Conservation (phyloP, 2,797 vertebrate genomes). For the Gephyroberyx darwinii region DNA sequence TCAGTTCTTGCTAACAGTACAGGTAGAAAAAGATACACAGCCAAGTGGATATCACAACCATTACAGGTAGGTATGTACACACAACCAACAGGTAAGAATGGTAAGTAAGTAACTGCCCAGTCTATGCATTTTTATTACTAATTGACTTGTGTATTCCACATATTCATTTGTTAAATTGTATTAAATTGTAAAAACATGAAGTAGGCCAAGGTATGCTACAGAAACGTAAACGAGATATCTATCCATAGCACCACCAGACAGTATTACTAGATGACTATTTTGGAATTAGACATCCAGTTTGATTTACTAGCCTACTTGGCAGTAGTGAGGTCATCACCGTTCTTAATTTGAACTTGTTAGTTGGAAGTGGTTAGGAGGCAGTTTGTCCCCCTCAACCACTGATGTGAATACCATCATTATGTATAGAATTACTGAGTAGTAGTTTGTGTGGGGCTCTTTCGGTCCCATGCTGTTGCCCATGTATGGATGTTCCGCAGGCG, state of each 20-base stretch:
- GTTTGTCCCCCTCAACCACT: conserved; percentile 71
- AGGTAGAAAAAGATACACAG: not conserved
- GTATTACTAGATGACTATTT: conserved; percentile 50
- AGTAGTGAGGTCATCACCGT: conserved; percentile 65
- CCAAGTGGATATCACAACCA: not conserved
- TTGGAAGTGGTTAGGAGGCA: conserved; percentile 79
- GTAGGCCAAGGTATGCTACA: conserved; percentile 9
- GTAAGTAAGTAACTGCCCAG: too few species aligned
- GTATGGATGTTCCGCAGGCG: conserved; percentile 75
- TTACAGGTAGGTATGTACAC: not conserved
- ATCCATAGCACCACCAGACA: conserved; percentile 10
- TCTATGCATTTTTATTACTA: not conserved
- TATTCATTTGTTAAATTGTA: not conserved
- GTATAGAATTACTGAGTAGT: conserved; percentile 69
- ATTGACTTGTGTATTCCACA: not conserved
- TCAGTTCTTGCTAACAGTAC: not conserved
- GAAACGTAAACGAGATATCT: conserved; percentile 23
- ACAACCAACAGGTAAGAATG: too few species aligned
- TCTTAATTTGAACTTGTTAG: conserved; percentile 73
- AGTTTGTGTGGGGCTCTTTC: conserved; percentile 69
- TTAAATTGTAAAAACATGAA: conserved; percentile 20
- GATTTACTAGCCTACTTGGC: conserved; percentile 50
- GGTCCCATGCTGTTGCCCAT: conserved; percentile 57
- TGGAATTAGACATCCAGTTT: conserved; percentile 46
- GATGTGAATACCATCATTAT: conserved; percentile 77